Percentiles rank a stretch among this genome's conserved stretches.
phyloP scores from a whole-genome alignment of 2,797 vertebrate species.

The Bovichtus diacanthus region DNA sequence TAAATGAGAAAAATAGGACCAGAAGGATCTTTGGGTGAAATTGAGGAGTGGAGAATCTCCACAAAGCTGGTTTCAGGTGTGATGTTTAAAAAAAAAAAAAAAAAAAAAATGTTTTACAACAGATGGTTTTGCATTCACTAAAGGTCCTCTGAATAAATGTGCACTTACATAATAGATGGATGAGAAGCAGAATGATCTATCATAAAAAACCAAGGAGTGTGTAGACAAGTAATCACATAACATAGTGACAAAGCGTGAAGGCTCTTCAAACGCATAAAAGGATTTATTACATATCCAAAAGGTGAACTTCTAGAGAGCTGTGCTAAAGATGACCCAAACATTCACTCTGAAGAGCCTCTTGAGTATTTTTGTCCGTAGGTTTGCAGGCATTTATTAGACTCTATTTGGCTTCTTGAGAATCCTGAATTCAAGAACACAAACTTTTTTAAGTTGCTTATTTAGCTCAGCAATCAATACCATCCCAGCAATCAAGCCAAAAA shows the following conservation, averaged over 20 bases:
- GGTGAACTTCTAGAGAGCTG: background rate
- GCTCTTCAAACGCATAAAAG: too few species aligned
- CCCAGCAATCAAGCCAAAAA: background rate
- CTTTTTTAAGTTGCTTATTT: background rate
- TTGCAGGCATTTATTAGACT: background rate
- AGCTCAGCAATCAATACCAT: background rate
- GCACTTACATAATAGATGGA: background rate
- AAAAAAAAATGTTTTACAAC: too few species aligned
- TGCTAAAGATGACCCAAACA: too few species aligned
- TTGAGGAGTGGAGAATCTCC: background rate
- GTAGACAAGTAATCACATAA: background rate
- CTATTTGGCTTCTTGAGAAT: background rate
- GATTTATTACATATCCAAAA: background rate
- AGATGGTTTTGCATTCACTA: background rate
- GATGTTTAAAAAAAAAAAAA: background rate
- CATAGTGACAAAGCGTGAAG: too few species aligned
- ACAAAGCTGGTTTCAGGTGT: background rate
- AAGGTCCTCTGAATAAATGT: background rate
- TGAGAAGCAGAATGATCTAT: background rate
- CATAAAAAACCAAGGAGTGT: background rate
- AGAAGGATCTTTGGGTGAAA: conserved; percentile 15
- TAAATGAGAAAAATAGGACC: conserved; percentile 17
- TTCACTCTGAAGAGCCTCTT: background rate
- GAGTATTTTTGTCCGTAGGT: background rate
- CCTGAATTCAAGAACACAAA: background rate